Conservation (phyloP, 2,888 invertebrate genomes). For the Norana najaformis region DNA sequence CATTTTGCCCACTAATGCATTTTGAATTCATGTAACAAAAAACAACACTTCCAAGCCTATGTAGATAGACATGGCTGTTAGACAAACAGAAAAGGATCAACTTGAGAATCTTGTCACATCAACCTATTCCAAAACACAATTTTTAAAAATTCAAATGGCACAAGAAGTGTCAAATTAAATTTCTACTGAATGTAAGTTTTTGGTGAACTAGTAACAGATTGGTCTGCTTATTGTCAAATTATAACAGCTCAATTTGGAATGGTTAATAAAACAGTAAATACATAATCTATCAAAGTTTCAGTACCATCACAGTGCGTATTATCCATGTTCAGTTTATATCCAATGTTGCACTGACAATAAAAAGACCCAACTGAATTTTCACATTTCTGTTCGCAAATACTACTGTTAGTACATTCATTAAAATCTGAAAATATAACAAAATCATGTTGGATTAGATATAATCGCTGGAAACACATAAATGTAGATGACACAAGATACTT, state of each 20-base stretch:
- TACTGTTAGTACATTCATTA: not conserved
- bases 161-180: no score
- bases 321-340: not conserved
- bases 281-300: not conserved
- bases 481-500: no score
- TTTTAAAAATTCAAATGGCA: no score
- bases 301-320: not conserved
- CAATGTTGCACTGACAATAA: not conserved
- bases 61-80: no score
- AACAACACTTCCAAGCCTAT: no score
- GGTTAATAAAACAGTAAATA: not conserved
- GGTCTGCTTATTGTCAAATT: not conserved
- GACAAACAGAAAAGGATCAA: no score
- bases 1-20: no score
- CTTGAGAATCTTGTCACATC: no score
- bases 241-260: not conserved
- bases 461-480: no score
- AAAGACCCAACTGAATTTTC: not conserved
- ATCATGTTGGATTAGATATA: not conserved
- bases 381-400: not conserved
- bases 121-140: no score
- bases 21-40: no score
- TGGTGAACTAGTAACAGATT: not conserved
- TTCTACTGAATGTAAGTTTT: not conserved
- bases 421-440: not conserved